A percentile compares a stretch with the other conserved stretches of the same genome.
Evolutionary conservation across 30 jellyfish, hydroid and myxozoan species (phyloP).

Genomic region (Chrysaora quinquecirrha): DNA sequence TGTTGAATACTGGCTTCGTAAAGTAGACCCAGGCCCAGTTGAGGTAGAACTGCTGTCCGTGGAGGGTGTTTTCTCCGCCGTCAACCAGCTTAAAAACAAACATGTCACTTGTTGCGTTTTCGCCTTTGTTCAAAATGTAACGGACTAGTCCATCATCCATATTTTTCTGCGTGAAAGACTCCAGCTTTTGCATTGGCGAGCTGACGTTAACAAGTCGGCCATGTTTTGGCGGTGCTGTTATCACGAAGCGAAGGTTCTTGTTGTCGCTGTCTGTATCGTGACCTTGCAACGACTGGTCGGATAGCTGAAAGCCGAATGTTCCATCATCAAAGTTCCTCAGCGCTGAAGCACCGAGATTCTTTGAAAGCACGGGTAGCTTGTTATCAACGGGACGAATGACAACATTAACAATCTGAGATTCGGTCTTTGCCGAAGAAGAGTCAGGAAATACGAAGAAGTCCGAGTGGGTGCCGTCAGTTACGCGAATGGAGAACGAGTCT

Average conservation of each 20-base stretch:
- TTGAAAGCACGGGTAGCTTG: slow-evolving; percentile 81
- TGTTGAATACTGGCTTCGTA: slow-evolving; percentile 51
- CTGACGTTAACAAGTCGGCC: slow-evolving; percentile 75
- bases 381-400: slow-evolving; percentile 73
- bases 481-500: slow-evolving; percentile 80
- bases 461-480: slow-evolving; percentile 77
- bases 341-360: slow-evolving; percentile 80
- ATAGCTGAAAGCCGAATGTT: slow-evolving; percentile 53
- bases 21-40: slow-evolving; percentile 95
- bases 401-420: slow-evolving; percentile 62
- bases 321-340: slow-evolving; percentile 57
- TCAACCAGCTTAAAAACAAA: slow-evolving; percentile 81
- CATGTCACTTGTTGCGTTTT: slow-evolving; percentile 82
- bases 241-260: slow-evolving; percentile 27
- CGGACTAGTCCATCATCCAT: slow-evolving; percentile 61
- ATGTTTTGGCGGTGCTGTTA: slow-evolving; percentile 74
- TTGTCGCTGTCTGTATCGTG: slow-evolving; percentile 78
- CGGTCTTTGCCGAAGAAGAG: slow-evolving; percentile 32
- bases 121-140: slow-evolving; percentile 60
- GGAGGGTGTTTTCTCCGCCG: slow-evolving; percentile 71
- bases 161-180: slow-evolving; percentile 80
- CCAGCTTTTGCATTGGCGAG: slow-evolving; percentile 22
- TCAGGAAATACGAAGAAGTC: slow-evolving; percentile 86
- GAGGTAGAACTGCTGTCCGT: slow-evolving; percentile 77
- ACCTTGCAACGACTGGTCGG: slow-evolving; percentile 66